Evolutionary conservation across 2,888 invertebrate genomes (phyloP), one percentile per base, ranked within the genome.

Genomic region (Penaeus monodon): DNA sequence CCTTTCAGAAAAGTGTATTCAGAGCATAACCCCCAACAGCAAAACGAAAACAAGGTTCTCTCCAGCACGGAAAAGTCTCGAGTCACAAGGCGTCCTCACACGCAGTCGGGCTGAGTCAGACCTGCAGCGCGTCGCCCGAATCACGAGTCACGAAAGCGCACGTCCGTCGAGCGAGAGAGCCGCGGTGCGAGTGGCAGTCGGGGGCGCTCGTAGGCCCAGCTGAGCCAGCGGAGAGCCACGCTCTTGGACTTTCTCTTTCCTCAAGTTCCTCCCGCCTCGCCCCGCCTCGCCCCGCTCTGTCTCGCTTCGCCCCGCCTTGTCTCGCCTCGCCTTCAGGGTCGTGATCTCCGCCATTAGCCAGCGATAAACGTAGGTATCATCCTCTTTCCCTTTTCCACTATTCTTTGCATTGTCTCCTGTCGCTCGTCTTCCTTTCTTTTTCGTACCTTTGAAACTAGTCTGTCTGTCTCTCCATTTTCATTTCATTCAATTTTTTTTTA

Each of bases 171-270:
- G 79, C 49, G 73, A 70, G 38, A 73, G 79, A n/a, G 73, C 73
- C 57, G 63, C 38, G 6, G 78, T n/a, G 70, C 78, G 63, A 85
- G 70, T 85, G 85, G 80, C 44, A 38, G 63, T 29, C 44, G 44
- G 64, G 22, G 65, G n/a, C 44, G 20, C 73, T 8, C 70, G 38
- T 65, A 27, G 65, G 38, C 65, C 63, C n/a, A 44, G 7, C 74
- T 27, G 57, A 27, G 74, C 27, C 74, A 64, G 66, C 27, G 44
- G 68, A 24, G 33, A 44, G 44, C 29, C n/a, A 14, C 29, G 68
- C 68, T 44, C 17, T 22, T n/a, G 82, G 57, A 82, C 82, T 82
- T 74, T 82, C 82, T 82, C 82, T 82, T 82, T 82, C 74, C 82
- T 73, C 70, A 14, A 73, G 74, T 49, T 44, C 66, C 29, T 70